Evolutionary conservation across 2,888 invertebrate species (phyloP).

Genomic region (Heteropelma amictum): DNA sequence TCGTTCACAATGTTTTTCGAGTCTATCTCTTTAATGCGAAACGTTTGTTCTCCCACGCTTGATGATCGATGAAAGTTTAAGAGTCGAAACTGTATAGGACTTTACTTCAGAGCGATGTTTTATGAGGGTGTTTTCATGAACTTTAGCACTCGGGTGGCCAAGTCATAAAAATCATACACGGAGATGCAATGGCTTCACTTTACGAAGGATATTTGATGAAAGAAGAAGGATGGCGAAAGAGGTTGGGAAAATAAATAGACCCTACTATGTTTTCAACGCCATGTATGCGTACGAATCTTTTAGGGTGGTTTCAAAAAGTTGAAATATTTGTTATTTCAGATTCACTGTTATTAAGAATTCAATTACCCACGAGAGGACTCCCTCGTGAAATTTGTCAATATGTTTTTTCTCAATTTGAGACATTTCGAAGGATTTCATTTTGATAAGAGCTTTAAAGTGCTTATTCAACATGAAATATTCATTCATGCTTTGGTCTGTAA

Average conservation of each 20-base stretch:
- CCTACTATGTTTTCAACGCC: background rate
- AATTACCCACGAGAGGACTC: too few species aligned
- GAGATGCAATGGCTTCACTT: background rate
- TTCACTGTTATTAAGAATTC: too few species aligned
- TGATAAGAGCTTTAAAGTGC: too few species aligned
- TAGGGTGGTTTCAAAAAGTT: too few species aligned
- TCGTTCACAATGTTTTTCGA: background rate
- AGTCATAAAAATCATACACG: conserved; percentile 60
- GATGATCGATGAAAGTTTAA: background rate
- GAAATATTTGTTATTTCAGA: too few species aligned
- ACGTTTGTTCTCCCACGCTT: background rate
- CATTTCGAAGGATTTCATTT: too few species aligned
- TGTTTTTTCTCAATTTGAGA: too few species aligned
- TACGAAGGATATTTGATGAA: background rate
- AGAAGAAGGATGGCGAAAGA: background rate
- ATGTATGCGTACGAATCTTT: too few species aligned
- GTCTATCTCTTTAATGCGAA: background rate
- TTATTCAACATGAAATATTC: too few species aligned
- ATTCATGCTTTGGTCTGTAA: too few species aligned
- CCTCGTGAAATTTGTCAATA: too few species aligned
- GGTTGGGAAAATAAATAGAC: background rate
- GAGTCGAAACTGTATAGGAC: background rate
- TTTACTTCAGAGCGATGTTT: background rate
- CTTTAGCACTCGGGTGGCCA: conserved; percentile 13
- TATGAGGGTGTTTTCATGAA: conserved; percentile 24